phyloP scores from a whole-genome alignment of 1,140 invertebrate species.

The Harlomillsia oculata region DNA sequence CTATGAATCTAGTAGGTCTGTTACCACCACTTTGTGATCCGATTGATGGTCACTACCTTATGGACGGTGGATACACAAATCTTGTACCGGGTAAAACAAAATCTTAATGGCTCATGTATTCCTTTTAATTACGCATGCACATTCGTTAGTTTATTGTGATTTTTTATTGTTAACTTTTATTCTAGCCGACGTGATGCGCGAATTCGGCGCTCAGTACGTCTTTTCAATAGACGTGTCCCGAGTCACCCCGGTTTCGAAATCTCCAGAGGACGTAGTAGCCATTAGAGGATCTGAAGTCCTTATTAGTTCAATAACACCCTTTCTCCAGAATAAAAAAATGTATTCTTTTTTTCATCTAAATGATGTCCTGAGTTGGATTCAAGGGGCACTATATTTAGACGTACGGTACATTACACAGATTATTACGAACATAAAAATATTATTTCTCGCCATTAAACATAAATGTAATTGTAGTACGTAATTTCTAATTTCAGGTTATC shows the following conservation, averaged over 20 bases:
- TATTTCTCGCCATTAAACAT: no score
- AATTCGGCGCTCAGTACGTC: background rate
- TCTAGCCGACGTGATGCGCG: conserved; percentile 1
- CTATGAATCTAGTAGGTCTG: conserved; percentile 19
- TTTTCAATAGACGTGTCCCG: conserved; percentile 1
- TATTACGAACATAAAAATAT: no score
- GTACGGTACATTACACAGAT: no score
- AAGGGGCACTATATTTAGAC: conserved; percentile 1
- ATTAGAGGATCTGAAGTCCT: background rate
- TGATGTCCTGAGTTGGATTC: background rate
- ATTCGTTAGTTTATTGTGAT: no score
- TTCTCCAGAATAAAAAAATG: no score
- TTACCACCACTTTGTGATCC: conserved; percentile 51
- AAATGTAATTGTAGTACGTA: no score
- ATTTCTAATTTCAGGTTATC: conserved; percentile 1
- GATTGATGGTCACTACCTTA: conserved; percentile 80
- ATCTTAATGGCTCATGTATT: no score
- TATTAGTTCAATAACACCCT: background rate
- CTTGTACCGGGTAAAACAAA: conserved; percentile 96
- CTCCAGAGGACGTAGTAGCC: background rate
- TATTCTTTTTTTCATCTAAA: no score
- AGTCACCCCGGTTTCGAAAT: background rate
- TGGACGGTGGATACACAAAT: conserved; percentile 96
- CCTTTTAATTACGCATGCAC: no score
- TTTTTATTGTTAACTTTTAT: no score